Evolutionary conservation across 1,140 invertebrate genomes (phyloP), one percentile per base, ranked within the genome.

Genomic region (Drosophila pectinifera): DNA sequence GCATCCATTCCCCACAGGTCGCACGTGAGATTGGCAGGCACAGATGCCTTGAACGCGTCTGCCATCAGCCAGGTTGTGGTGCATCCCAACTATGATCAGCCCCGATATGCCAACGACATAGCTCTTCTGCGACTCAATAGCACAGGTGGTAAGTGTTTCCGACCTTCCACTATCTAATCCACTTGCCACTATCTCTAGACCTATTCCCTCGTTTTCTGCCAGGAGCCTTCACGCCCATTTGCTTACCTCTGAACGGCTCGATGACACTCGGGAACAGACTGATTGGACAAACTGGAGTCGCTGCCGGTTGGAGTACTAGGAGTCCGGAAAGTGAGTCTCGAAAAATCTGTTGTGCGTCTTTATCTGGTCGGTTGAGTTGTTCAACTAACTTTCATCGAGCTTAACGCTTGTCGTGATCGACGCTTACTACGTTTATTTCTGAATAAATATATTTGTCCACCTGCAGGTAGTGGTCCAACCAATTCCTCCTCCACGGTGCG

Each of bases 61-160:
- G 63, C 79, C 22, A 91, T 94, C 0, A 88, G 77, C 8, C 78
- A 88, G 51, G 86, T 94, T 6, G 92, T 92, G 18, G 81, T 92
- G 13, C 95, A 96, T 80, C 74, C 93, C 2, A 73, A 91, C 28
- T 96, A 95, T 78, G 93, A 95, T 83, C 92, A 93, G n/a, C 94
- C 94, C 0, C 53, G 80, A 1, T 94, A 94, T 68, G 93, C 94
- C 59, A 94, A 96, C 77, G 96, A 96, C 78, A 94, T 96, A 45
- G 95, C 95, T 1, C 88, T 96, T 6, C 92, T 96, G 28, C 88
- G 93, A 18, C 64, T 92, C 1, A 72, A 69, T 18, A 74, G 36
- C 74, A 94, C 92, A 55, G 36, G 42, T 7, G 58, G 84, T 83
- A 51, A 64, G 67, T 39, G 0, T 0, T n/a, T 38, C 7, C 1